Base-by-base conservation (phyloP, 2,113 vertebrate species). In the Lethenteron reissneri region DNA sequence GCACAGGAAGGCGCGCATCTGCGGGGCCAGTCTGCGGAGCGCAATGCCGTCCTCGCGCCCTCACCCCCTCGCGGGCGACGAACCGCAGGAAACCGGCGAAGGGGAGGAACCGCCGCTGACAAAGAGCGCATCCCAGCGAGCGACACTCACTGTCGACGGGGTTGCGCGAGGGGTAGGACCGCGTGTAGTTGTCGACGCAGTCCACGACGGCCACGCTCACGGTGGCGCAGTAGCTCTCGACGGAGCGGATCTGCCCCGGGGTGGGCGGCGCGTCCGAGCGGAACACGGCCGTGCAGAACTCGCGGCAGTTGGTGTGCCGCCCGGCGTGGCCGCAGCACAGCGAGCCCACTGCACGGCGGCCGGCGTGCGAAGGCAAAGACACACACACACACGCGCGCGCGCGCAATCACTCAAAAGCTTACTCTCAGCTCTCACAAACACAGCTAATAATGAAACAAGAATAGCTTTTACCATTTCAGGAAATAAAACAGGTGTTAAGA, bases 251-350 rank as follows among this genome's bases (percentile, higher is more conserved):
- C 79, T 99, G 94, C 57, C 92, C 97, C 12, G 87, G 84, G 1
- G 87, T 91, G 72, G 92, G 94, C 62, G 91, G 90, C 1, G 92
- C 92, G 80, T 99, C 94, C 6, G 91, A 97, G 76, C 94, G 86
- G 80, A 99, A 99, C 81, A 99, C 96, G 71, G 92, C 94, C 81
- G 97, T 90, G 76, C 94, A 99, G 77, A 90, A 97, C 70, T 97
- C 92, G 21, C 90, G 81, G 72, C 92, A 97, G 81, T 88, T 94
- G 14, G 94, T 96, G 75, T 99, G 91, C 74, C 91, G 88, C 3
- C 92, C 94, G 56, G 90, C 92, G 0, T 92, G 95, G 74, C 89
- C 85, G 81, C 94, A 99, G 77, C 94, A 99, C 1, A 91, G 82
- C 0, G 92, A 97, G 58, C 94, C 94, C 90, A 91, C 94, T 99